Conservation (phyloP, 1,140 invertebrate genomes). For the Trissolcus basalis region DNA sequence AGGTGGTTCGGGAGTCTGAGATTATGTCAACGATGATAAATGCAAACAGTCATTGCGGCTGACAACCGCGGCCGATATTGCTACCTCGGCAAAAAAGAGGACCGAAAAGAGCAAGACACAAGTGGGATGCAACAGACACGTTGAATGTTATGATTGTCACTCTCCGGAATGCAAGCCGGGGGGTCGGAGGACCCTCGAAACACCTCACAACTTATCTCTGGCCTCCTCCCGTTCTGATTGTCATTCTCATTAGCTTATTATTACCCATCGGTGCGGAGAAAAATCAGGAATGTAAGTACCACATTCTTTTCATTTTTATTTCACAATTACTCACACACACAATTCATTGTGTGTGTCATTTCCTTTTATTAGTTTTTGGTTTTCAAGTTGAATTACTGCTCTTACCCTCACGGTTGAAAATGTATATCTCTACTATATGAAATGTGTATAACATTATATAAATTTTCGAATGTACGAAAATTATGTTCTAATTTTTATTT, state of each 20-base stretch:
- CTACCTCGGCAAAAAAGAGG: conserved; percentile 21
- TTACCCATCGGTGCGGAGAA: conserved; percentile 63
- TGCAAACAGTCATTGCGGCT: conserved; percentile 30
- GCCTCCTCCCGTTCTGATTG: conserved; percentile 8
- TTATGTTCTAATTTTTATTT: no score
- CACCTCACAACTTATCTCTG: conserved; percentile 19
- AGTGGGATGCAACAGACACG: conserved; percentile 15
- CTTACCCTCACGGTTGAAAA: no score
- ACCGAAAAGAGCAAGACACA: conserved; percentile 23
- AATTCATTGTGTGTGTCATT: no score
- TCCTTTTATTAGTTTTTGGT: no score
- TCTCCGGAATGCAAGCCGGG: conserved; percentile 41
- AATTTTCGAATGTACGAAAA: no score
- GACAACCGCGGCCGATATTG: conserved; percentile 17
- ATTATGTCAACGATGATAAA: conserved; percentile 50
- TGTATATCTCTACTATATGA: no score
- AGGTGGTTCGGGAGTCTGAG: conserved; percentile 42
- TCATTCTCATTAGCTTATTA: conserved; percentile 36
- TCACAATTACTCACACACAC: no score
- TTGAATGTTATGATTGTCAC: conserved; percentile 54
- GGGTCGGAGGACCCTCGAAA: conserved; percentile 54
- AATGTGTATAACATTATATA: no score
- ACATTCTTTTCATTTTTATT: not conserved
- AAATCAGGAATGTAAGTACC: conserved; percentile 69
- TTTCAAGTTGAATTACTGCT: no score